Evolutionary conservation across 1,140 invertebrate species (phyloP).

Genomic region (Rhizoglyphus robini): DNA sequence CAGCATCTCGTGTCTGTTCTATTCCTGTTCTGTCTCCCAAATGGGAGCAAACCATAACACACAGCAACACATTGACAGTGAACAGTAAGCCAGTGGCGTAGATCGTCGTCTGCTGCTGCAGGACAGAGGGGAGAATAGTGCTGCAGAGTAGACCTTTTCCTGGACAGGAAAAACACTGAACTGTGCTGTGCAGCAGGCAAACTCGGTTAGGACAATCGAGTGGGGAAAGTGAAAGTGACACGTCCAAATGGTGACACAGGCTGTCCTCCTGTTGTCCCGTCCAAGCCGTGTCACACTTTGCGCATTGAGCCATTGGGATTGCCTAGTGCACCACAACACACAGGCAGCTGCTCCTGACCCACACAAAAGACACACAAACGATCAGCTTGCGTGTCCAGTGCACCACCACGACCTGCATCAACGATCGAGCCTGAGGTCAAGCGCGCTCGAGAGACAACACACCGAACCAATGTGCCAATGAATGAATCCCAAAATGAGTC

Average conservation of each 20-base stretch:
- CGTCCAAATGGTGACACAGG: conserved; percentile 13
- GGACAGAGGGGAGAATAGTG: too few relatives aligned
- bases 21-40: conserved; percentile 11
- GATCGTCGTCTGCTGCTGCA: too few relatives aligned
- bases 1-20: conserved; percentile 8
- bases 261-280: too few relatives aligned
- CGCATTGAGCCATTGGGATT: background rate
- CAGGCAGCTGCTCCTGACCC: background rate
- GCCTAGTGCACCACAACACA: background rate
- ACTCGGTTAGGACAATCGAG: too few relatives aligned
- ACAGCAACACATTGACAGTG: background rate
- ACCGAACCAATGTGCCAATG: background rate
- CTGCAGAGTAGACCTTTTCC: too few relatives aligned
- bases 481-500: too few relatives aligned
- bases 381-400: conserved; percentile 14
- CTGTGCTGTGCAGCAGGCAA: too few relatives aligned
- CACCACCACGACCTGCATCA: too few relatives aligned
- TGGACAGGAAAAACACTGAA: too few relatives aligned
- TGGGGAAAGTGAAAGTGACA: conserved; percentile 12
- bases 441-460: background rate
- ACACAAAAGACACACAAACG: background rate
- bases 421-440: background rate
- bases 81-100: background rate
- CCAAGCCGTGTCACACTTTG: conserved; percentile 16
- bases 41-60: background rate